Base-by-base conservation (phyloP, 2,888 invertebrate genomes). In the Polietes domitor region DNA sequence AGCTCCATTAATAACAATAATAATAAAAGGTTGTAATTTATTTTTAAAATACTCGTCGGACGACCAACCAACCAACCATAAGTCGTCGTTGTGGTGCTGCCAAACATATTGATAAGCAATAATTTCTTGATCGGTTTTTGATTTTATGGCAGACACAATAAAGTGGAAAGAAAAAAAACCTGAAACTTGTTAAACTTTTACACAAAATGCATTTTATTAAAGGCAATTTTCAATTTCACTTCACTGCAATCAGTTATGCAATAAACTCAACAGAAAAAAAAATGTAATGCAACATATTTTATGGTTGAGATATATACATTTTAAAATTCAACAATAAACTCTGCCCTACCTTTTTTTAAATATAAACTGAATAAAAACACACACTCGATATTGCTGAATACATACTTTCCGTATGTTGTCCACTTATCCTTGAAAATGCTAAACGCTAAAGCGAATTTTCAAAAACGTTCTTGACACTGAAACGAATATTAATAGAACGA, bases 41-140 rank as follows among this genome's bases (percentile, higher is more conserved):
- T 47, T 47, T 47, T 47, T 47, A 47, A 47, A 47, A 47, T n/a
- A n/a, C 47, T n/a, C 47, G n/a, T 32, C 32, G 32, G n/a, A 6
- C 32, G 32, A 6, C 32, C 32, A 32, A 32, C 5, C 32, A 9
- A 32, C 32, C 32, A 9, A 32, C 47, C 47, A n/a, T n/a, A 47
- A 47, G 47, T 41, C 15, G 41, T 47, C n/a, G 37, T 37, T 37
- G 37, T 47, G 47, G 47, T 12, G n/a, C 47, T 1, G 15, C n/a
- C 47, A n/a, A 37, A 37, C 37, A 3, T 37, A 37, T 37, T 47
- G 47, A 47, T 47, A n/a, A 47, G 3, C 47, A n/a, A 47, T 47
- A 47, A 47, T 47, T 47, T 47, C 47, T 47, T 47, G 47, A 47
- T 47, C n/a, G 47, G 47, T 47, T 47, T n/a, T n/a, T n/a, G n/a